Evolutionary conservation across 2,888 invertebrate genomes (phyloP).

Genomic region (Latheticus oryzae): DNA sequence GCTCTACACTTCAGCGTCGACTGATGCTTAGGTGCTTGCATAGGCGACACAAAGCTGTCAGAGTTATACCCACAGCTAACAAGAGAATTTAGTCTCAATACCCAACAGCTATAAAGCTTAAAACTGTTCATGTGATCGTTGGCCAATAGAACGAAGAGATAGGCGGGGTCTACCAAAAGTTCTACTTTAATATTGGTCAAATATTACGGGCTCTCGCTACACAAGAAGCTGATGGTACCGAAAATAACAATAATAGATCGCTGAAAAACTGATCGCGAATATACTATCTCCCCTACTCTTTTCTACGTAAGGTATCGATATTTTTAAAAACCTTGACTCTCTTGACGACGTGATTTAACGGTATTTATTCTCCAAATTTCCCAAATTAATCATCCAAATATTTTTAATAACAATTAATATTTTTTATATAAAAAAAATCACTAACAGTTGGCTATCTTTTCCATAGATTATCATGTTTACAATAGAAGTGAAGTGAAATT

Average conservation of each 20-base stretch:
- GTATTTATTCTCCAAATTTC: slow-evolving; percentile 11
- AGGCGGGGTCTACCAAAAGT: slow-evolving; percentile 62
- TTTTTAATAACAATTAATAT: no score
- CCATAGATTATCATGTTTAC: no score
- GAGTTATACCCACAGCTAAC: slow-evolving; percentile 49
- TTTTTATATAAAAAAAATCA: no score
- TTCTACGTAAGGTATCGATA: slow-evolving; percentile 2
- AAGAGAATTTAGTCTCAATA: slow-evolving; percentile 46
- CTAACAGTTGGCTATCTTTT: no score
- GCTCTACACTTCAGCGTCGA: slow-evolving; percentile 51
- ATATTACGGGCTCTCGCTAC: slow-evolving; percentile 45
- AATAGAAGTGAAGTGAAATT: no score
- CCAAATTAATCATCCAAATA: not conserved
- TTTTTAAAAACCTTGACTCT: slow-evolving; percentile 24
- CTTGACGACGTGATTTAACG: slow-evolving; percentile 31
- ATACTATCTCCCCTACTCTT: slow-evolving; percentile 3
- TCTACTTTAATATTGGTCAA: slow-evolving; percentile 62
- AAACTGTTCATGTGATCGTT: slow-evolving; percentile 19
- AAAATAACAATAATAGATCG: slow-evolving; percentile 33
- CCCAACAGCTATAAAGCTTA: slow-evolving; percentile 25
- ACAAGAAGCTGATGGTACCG: slow-evolving; percentile 17
- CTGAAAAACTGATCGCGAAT: slow-evolving; percentile 20
- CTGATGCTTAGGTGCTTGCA: slow-evolving; percentile 31
- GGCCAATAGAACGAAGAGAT: slow-evolving; percentile 55
- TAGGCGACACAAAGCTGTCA: slow-evolving; percentile 40